These are phyloP conservation scores for Ptychobarbus kaznakovi DNA, from an alignment of 2,797 vertebrate species.

Conservation along the genomic window DNA sequence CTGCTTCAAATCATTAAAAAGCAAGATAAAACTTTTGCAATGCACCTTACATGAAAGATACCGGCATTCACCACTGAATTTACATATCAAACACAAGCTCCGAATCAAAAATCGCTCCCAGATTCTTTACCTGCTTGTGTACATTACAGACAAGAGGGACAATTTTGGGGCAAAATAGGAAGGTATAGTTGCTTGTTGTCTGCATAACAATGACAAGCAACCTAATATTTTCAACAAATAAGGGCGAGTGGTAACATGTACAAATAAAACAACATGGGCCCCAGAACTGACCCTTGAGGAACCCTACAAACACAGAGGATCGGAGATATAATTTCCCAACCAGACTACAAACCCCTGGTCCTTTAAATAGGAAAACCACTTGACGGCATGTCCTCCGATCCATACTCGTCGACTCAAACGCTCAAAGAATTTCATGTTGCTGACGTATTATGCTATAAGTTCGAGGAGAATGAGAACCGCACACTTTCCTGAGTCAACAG, in stretches of 20 bases:
- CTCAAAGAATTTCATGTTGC: background rate
- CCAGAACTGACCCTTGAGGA: background rate
- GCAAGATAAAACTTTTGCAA: background rate
- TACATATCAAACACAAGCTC: background rate
- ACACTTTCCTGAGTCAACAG: background rate
- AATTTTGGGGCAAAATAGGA: no score
- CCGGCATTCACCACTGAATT: background rate
- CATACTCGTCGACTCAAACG: background rate
- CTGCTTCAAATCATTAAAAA: background rate
- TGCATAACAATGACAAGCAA: no score
- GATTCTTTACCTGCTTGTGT: background rate
- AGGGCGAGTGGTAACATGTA: no score
- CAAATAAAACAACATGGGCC: background rate
- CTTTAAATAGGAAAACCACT: background rate
- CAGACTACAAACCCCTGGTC: background rate
- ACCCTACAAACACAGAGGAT: background rate
- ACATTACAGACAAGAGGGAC: background rate
- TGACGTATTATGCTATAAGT: background rate
- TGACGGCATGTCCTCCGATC: background rate
- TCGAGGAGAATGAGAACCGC: background rate
- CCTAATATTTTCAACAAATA: no score
- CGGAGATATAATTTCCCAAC: background rate
- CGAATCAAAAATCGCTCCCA: background rate
- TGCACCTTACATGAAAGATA: background rate
- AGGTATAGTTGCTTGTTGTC: no score